These are phyloP conservation scores for Anolis apletophallus DNA, from an alignment of 2,797 vertebrate species.

Conservation along the genomic window DNA sequence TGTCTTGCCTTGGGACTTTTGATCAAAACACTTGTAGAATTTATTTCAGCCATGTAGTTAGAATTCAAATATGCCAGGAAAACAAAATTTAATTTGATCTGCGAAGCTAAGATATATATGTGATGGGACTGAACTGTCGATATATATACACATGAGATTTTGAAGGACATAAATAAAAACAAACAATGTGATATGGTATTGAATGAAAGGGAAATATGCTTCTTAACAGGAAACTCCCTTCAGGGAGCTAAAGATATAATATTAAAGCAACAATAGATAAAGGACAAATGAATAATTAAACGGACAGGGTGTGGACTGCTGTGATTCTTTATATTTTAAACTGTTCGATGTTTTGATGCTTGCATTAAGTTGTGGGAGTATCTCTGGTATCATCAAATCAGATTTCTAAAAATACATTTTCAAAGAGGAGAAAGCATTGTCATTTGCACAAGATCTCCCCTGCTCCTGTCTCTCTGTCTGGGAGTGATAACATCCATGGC, in stretches of 20 bases:
- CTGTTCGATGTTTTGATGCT: not conserved
- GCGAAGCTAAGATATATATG: not conserved
- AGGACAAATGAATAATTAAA: constrained; percentile 32
- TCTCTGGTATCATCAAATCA: constrained; percentile 37
- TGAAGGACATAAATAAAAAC: constrained; percentile 3
- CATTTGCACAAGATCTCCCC: constrained; percentile 22
- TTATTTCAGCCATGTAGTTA: not conserved
- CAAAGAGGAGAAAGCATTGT: constrained; percentile 38
- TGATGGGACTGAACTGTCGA: not conserved
- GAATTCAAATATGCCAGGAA: not conserved
- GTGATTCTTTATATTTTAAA: constrained; percentile 23
- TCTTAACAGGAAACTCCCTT: constrained; percentile 30
- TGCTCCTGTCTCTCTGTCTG: not conserved
- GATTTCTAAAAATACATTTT: constrained; percentile 48
- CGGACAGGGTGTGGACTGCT: constrained; percentile 27
- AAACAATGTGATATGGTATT: constrained; percentile 1
- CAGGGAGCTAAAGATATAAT: constrained; percentile 29
- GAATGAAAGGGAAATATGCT: constrained; percentile 26
- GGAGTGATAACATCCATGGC: constrained; percentile 14
- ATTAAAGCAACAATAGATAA: constrained; percentile 49
- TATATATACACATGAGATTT: not conserved
- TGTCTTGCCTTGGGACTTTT: not conserved
- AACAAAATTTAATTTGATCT: not conserved
- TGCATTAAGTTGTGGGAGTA: constrained; percentile 10
- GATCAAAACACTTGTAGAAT: not conserved